Base-by-base conservation (phyloP, 2,888 invertebrate genomes). In the Halictus quadricinctus region DNA sequence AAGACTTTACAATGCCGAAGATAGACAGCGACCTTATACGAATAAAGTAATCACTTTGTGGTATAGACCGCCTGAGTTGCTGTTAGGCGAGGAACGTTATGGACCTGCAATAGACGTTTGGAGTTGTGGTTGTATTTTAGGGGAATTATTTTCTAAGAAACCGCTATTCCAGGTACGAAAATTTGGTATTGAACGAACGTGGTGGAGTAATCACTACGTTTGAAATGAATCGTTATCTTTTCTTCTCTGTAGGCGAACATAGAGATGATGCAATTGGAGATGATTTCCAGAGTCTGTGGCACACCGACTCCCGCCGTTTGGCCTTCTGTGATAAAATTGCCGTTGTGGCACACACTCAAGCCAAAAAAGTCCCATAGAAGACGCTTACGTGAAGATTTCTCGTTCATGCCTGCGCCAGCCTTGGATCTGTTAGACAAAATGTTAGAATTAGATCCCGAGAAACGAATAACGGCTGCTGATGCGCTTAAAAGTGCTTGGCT, bases 81-180 rank as follows among this genome's bases (percentile, higher is more conserved):
- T 99, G 87, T 95, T 99, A 54, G 99, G 99, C 6, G 99, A 99
- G 95, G 99, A 99, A 95, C 96, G 97, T 85, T 99, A 99, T 94
- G 99, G 99, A 0, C 98, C 99, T 0, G 97, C 99, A 0, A 98
- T 99, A 85, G 99, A 99, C 95, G 98, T 99, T 12, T 99, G 99
- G 99, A 99, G 99, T 93, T 99, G 99, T 95, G 99, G 99, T 92
- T 99, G 99, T 94, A 99, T 99, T 91, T 96, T 99, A 75, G 99
- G 99, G 15, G 99, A 99, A 95, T 96, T 99, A 85, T 99, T 99
- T 95, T 96, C 97, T 73, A 99, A 99, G 93, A 98, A 98, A 92
- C 99, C 99, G 0, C 96, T 99, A 72, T 99, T 99, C 95, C 98
- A 98, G 96, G 98, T 98, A 91, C 95, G 64, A 60, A 18, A 54